Conservation (phyloP, 1,140 invertebrate genomes). For the Apocrypta bakeri region DNA sequence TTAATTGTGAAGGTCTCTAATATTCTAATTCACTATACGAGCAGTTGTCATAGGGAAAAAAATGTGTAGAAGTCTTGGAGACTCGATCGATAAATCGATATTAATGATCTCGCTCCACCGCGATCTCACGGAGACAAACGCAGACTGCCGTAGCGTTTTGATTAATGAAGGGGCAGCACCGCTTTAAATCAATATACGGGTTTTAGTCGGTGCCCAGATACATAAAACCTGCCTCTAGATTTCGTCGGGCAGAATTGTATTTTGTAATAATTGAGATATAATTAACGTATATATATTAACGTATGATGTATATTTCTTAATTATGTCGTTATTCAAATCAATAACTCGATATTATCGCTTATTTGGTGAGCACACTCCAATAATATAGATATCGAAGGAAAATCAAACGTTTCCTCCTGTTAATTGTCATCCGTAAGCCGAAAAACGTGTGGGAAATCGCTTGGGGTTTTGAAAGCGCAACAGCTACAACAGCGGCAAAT, state of each 20-base stretch:
- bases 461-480: neutral
- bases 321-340: constrained; percentile 14
- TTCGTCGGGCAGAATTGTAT: neutral
- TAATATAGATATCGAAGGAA: too few species aligned
- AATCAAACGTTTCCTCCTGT: too few species aligned
- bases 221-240: neutral
- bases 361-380: neutral
- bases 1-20: neutral
- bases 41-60: neutral
- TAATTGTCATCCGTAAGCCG: neutral
- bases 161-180: constrained; percentile 45
- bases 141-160: constrained; percentile 14
- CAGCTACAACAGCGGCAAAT: neutral
- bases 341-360: neutral
- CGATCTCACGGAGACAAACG: neutral
- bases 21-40: neutral
- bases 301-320: constrained; percentile 18
- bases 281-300: neutral
- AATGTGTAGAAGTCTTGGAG: neutral
- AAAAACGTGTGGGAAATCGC: constrained; percentile 12
- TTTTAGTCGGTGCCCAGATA: neutral
- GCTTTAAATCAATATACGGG: constrained; percentile 47
- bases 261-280: constrained; percentile 34
- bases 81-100: neutral
- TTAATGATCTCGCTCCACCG: neutral